These are phyloP conservation scores for Drosophila busckii DNA, from an alignment of 1,140 invertebrate genomes.

Conservation along the genomic window DNA sequence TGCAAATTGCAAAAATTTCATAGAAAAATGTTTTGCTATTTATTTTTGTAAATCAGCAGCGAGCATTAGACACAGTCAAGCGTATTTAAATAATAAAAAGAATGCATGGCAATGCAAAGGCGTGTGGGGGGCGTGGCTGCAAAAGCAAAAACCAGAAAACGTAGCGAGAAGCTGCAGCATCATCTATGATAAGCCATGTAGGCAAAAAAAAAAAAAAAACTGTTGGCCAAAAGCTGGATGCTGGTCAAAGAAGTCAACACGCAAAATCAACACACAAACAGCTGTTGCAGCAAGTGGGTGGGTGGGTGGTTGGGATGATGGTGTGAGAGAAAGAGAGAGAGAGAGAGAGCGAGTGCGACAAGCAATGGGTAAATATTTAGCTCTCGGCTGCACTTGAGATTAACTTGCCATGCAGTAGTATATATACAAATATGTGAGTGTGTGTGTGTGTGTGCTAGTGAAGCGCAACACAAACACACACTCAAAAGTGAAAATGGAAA, in stretches of 20 bases:
- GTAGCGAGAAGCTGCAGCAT: constrained; percentile 15
- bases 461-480: constrained; percentile 71
- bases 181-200: constrained; percentile 62
- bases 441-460: constrained; percentile 14
- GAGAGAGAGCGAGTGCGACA: background rate
- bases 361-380: constrained; percentile 68
- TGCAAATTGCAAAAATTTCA: background rate
- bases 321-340: background rate
- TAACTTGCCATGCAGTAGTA: too few relatives aligned
- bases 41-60: too few relatives aligned
- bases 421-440: background rate
- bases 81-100: constrained; percentile 14
- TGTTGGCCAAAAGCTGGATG: constrained; percentile 19
- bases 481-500: constrained; percentile 77
- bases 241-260: constrained; percentile 19
- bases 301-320: background rate
- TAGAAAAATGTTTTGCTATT: background rate
- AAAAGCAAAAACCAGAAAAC: background rate
- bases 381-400: constrained; percentile 73
- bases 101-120: constrained; percentile 35
- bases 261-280: constrained; percentile 5
- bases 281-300: background rate
- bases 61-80: too few relatives aligned
- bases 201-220: constrained; percentile 1
- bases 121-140: background rate